phyloP scores from a whole-genome alignment of 2,888 invertebrate species.

The Ecdyonurus torrentis region DNA sequence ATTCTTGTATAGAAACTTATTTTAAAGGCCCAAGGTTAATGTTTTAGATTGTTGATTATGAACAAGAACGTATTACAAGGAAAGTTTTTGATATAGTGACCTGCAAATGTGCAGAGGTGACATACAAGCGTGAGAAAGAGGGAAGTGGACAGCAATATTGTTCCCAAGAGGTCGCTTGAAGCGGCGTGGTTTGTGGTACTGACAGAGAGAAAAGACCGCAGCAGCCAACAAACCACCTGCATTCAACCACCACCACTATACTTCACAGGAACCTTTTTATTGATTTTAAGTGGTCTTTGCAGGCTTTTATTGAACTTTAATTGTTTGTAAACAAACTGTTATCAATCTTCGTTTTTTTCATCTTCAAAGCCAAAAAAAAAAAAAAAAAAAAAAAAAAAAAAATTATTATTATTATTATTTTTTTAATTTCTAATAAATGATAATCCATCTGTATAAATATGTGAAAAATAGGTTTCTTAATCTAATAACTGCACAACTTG shows the following conservation, averaged over 20 bases:
- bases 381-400: too few species aligned
- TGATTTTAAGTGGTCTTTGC: background rate
- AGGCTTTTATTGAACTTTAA: background rate
- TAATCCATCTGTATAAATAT: too few species aligned
- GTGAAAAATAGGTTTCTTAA: too few species aligned
- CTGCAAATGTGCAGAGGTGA: background rate
- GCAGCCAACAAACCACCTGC: background rate
- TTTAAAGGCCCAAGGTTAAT: too few species aligned
- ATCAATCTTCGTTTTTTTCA: background rate
- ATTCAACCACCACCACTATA: background rate
- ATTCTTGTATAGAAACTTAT: too few species aligned
- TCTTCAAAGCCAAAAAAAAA: too few species aligned
- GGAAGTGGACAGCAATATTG: background rate
- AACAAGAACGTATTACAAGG: too few species aligned
- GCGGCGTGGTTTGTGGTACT: background rate
- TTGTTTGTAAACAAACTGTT: background rate
- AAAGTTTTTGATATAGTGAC: too few species aligned
- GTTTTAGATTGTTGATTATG: too few species aligned
- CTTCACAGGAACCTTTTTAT: background rate
- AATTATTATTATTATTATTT: too few species aligned
- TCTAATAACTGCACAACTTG: too few species aligned
- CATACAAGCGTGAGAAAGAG: background rate
- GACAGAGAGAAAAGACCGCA: background rate
- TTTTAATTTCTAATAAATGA: too few species aligned
- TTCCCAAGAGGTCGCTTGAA: background rate